Evolutionary conservation across 2,797 vertebrate genomes (phyloP).

Genomic region (Uromys caudimaculatus): DNA sequence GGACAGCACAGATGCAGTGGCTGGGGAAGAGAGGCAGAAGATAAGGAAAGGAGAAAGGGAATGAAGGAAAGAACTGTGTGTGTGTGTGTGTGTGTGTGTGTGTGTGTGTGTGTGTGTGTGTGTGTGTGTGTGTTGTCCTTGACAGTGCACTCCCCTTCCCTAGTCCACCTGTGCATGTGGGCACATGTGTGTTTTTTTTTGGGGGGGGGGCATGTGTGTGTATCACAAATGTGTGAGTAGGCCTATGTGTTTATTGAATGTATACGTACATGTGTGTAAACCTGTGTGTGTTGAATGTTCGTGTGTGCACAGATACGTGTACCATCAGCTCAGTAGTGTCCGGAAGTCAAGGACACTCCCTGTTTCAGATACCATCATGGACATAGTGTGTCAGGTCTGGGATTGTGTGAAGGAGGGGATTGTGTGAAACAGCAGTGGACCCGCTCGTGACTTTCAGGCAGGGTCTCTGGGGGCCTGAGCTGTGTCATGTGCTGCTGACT

Average conservation of each 20-base stretch:
- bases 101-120: background rate
- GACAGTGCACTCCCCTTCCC: background rate
- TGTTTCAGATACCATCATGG: background rate
- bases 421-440: no score
- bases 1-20: background rate
- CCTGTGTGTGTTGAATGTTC: background rate
- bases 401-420: background rate
- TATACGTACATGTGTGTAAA: background rate
- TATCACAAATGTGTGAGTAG: background rate
- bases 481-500: background rate
- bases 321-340: background rate
- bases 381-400: background rate
- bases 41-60: background rate
- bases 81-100: fast-evolving
- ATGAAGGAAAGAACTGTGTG: background rate
- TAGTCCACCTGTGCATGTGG: background rate
- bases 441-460: background rate
- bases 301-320: background rate
- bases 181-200: background rate
- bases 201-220: background rate
- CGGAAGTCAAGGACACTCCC: background rate
- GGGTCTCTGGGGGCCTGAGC: background rate
- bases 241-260: background rate
- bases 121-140: background rate
- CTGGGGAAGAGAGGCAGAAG: background rate